A percentile compares a stretch with the other conserved stretches of the same genome.
Evolutionary conservation across 2,797 vertebrate genomes (phyloP).

Genomic region (Sebastes diploproa): DNA sequence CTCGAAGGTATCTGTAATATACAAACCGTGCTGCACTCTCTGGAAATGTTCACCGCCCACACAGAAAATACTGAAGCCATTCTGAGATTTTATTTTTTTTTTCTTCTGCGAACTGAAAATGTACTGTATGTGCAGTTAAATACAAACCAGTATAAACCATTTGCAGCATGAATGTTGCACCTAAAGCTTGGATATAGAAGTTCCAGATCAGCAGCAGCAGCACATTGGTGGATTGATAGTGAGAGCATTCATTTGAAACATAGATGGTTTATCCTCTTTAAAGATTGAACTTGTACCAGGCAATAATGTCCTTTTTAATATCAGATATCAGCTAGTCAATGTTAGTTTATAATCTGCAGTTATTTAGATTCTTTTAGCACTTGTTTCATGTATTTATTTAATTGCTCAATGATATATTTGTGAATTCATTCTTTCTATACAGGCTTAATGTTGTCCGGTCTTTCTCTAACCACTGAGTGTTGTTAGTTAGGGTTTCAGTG

Average conservation of each 20-base stretch:
- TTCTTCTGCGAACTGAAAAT: background rate
- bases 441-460: background rate
- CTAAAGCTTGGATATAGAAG: background rate
- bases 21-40: slow-evolving; percentile 2
- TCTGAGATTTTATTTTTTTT: background rate
- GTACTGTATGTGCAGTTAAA: background rate
- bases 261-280: background rate
- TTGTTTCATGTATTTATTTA: background rate
- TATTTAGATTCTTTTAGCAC: background rate
- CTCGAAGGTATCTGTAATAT: slow-evolving; percentile 33
- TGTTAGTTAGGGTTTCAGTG: background rate
- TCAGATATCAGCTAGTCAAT: background rate
- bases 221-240: background rate
- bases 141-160: background rate
- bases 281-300: background rate
- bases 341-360: background rate
- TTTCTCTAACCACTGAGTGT: background rate
- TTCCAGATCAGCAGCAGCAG: background rate
- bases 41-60: slow-evolving; percentile 5
- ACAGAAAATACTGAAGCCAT: background rate
- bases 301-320: background rate
- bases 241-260: background rate
- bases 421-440: background rate
- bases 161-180: background rate
- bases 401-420: background rate